Base-by-base conservation (phyloP, 2,113 vertebrate genomes). In the Hippoglossus stenolepis region DNA sequence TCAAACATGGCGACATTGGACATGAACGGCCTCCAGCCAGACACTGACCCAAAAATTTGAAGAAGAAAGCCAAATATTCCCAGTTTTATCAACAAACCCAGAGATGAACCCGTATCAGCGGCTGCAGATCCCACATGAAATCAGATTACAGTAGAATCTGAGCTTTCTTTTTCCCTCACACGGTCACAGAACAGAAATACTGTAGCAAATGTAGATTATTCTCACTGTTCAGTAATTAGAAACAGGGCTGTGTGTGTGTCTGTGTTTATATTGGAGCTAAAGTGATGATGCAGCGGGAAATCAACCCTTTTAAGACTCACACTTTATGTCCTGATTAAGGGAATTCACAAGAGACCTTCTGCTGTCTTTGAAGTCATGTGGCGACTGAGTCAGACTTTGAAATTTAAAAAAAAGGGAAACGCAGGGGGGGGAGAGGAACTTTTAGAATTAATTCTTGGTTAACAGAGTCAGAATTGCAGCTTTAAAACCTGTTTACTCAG, bases 351-450 rank as follows among this genome's bases (percentile, higher is more conserved):
- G 79, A 79, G 87, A 38, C 60, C 11, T 38, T 54, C 17, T 70
- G 63, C 54, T 67, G 54, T 73, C 76, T 87, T 87, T 90, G 83
- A 89, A 78, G 83, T 86, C 51, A 13, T 85, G 75, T 67, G 35
- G 70, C 74, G 72, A 71, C 40, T 53, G 68, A 73, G 45, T 75
- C 40, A 77, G 72, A 71, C 65, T 84, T 76, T 75, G 47, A 81
- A 77, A 89, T 17, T 1, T 74, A 58, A 57, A 14, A 71, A 77
- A 64, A 71, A 53, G 60, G 11, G 70, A 63, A 75, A 43, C 38
- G 51, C 57, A 12, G 23, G 59, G 43, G 26, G 23, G 31, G 31
- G 31, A 20, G 12, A 66, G 7, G 70, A 47, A 54, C 9, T 64
- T 69, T 68, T 69, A 56, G 24, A 84, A 86, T 83, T 28, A 68